A percentile compares a stretch with the other conserved stretches of the same genome.
Conservation (phyloP, 1,140 invertebrate genomes). For the Bombus pascuorum region DNA sequence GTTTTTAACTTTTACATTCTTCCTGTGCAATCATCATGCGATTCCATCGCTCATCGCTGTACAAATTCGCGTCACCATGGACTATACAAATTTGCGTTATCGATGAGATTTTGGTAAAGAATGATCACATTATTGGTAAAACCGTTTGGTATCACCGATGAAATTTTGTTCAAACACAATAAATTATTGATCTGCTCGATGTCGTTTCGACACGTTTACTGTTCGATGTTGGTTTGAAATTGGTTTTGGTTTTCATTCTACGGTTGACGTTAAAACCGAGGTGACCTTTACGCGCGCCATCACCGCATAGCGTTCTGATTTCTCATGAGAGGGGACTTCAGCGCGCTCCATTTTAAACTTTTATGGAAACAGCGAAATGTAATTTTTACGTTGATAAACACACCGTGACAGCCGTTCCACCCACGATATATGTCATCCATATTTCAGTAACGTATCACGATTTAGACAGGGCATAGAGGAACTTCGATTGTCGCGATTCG, state of each 20-base stretch:
- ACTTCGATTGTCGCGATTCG: background rate
- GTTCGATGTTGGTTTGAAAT: background rate
- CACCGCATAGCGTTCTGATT: background rate
- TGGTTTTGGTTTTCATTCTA: background rate
- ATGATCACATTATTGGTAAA: no score
- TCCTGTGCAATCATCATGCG: no score
- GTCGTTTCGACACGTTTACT: background rate
- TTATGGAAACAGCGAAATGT: background rate
- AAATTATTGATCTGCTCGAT: no score
- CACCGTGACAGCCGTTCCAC: background rate
- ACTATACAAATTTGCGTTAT: no score
- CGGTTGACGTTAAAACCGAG: background rate
- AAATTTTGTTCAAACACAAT: no score
- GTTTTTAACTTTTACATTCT: no score
- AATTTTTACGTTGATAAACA: constrained; percentile 20
- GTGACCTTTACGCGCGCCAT: background rate
- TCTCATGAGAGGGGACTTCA: constrained; percentile 8
- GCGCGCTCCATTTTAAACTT: background rate
- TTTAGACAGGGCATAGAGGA: background rate
- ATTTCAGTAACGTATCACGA: background rate
- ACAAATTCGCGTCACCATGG: no score
- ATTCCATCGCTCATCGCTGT: no score
- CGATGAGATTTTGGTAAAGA: no score
- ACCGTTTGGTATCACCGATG: no score
- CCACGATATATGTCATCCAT: background rate